Conservation (phyloP, 2,888 invertebrate species). For the Teinopalpus imperialis region DNA sequence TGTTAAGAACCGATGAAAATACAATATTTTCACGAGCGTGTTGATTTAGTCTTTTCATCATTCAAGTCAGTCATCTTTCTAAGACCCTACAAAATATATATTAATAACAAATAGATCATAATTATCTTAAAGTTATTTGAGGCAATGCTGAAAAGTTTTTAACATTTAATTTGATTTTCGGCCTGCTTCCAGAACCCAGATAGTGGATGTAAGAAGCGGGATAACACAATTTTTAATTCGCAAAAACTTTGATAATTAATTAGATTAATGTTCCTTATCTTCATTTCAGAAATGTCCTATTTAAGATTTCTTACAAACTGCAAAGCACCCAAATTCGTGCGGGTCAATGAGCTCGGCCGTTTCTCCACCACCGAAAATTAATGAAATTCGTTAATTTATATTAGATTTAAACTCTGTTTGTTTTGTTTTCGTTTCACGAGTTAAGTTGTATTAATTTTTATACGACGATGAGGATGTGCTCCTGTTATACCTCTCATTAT, state of each 20-base stretch:
- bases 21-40: too few species aligned
- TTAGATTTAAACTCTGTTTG: not conserved
- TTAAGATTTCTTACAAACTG: not conserved
- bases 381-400: not conserved
- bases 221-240: not conserved
- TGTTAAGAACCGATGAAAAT: too few species aligned
- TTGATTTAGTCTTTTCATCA: too few species aligned
- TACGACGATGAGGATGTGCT: too few species aligned
- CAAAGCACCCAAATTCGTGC: not conserved
- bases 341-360: not conserved
- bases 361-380: not conserved
- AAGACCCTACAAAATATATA: too few species aligned
- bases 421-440: too few species aligned
- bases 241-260: conserved; percentile 21
- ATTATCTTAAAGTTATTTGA: not conserved
- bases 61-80: too few species aligned
- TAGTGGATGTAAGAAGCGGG: too few species aligned
- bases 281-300: conserved; percentile 10
- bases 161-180: too few species aligned
- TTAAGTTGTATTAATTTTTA: too few species aligned
- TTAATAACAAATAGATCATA: too few species aligned
- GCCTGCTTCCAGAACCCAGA: not conserved
- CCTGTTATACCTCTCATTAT: too few species aligned
- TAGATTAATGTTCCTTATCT: conserved; percentile 13
- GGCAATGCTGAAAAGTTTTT: not conserved